Evolutionary conservation across 2,888 invertebrate genomes (phyloP), one percentile per base, ranked within the genome.

Genomic region (Philonicus albiceps): DNA sequence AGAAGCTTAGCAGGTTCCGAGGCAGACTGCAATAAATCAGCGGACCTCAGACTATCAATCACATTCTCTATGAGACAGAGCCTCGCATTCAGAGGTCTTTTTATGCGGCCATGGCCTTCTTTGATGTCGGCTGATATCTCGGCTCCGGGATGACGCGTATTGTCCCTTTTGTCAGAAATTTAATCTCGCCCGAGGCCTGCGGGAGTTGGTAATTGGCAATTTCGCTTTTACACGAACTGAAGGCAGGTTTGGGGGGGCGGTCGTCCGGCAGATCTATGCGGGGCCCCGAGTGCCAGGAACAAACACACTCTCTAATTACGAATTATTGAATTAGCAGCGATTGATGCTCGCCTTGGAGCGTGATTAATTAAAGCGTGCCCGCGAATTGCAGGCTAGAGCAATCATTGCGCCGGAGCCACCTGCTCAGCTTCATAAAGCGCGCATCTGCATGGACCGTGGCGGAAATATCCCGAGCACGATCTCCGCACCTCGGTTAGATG

Each of bases 301-400:
- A 27, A 22, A 16, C 16, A 1, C 40, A 43, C n/a, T 53, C 27
- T 31, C 49, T 31, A 80, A 80, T 80, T 80, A 80, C 49, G 53
- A 49, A 80, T 27, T 49, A 80, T 80, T 53, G 49, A 80, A 80
- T 80, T 22, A 80, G 53, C 49, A n/a, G 49, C 80, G 80, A 80
- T 80, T 80, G 80, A 31, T 49, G 30, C 27, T 80, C 30, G 49
- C 80, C 80, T 80, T 80, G 64, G 80, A 80, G 53, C 16, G 49
- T 80, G 80, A 80, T 80, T 80, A 80, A 80, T 80, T 80, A 80
- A 49, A 53, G 53, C 53, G 27, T 27, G 80, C 49, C 49, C 53
- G 53, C 27, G 11, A 31, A 53, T 53, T 19, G 49, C 43, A 31
- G 53, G 30, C 30, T 27, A 2, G 22, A 78, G 78, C 27, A 78